Base-by-base conservation (phyloP, 2,113 vertebrate genomes). In the Marmota flaviventris region DNA sequence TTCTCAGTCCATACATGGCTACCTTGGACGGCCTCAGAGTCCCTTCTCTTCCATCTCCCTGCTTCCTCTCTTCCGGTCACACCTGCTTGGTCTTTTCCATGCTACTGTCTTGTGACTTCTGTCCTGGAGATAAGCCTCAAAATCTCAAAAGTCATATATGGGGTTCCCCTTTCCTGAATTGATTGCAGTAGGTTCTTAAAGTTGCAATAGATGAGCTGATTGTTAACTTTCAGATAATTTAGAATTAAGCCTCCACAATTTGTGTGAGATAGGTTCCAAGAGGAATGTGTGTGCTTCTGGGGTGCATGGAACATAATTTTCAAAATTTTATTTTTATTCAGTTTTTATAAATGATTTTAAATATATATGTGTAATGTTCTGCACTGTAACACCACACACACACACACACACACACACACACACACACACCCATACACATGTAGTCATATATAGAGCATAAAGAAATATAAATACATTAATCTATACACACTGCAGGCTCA, bases 261-360 rank as follows among this genome's bases (percentile, higher is more conserved):
- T 69, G 16, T 18, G 4, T 37, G 7, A 45, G 45, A 0, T 70
- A n/a, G 73, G 39, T 87, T 6, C 37, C n/a, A 24, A 87, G 22
- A 27, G 5, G 6, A 51, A 6, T n/a, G 12, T 4, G 48, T 39
- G 45, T 4, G 25, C 10, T 83, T 34, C 22, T 37, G 39, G 17
- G 10, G 2, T 42, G 2, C 18, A 32, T 22, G 13, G 14, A 29
- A 7, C 32, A 34, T 37, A 81, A 77, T 77, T 79, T 84, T 88
- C 58, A 70, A 69, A 70, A 58, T 65, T 95, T 13, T n/a, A 27
- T 81, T 87, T 83, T 13, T 70, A 76, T 65, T 61, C 24, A 61
- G 7, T 7, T 65, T 85, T 76, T 61, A 34, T 9, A 67, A 29
- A 17, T 51, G 24, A 2, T 91, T 85, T 77, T 17, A 42, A 53